Conservation (phyloP, 2,797 vertebrate genomes). For the Linurgus olivaceus region DNA sequence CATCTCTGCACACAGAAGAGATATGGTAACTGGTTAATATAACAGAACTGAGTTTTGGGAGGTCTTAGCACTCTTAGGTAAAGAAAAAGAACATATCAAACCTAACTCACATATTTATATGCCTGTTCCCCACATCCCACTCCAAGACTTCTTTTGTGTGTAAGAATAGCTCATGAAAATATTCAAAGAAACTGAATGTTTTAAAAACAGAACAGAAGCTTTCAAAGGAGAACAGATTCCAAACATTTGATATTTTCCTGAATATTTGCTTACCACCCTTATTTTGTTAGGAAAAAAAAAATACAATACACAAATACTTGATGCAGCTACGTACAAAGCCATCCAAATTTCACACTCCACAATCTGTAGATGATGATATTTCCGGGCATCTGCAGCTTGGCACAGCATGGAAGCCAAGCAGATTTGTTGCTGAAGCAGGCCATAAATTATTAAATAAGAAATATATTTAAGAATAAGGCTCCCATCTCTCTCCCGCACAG, state of each 20-base stretch:
- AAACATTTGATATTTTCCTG: slow-evolving; percentile 60
- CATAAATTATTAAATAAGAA: slow-evolving; percentile 66
- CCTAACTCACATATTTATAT: slow-evolving; percentile 24
- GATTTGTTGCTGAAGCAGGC: slow-evolving; percentile 65
- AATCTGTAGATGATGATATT: slow-evolving; percentile 68
- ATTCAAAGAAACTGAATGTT: slow-evolving; percentile 7
- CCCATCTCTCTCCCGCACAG: neutral
- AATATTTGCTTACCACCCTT: slow-evolving; percentile 55
- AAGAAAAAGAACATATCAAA: neutral
- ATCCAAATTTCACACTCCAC: slow-evolving; percentile 67
- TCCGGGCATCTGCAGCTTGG: slow-evolving; percentile 64
- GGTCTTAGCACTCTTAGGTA: neutral
- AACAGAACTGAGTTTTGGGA: neutral
- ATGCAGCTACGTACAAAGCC: slow-evolving; percentile 50
- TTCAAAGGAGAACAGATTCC: slow-evolving; percentile 56
- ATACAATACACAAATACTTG: slow-evolving; percentile 61
- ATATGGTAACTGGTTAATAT: neutral
- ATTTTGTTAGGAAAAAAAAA: slow-evolving; percentile 39
- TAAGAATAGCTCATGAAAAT: slow-evolving; percentile 49
- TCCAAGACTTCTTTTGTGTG: slow-evolving; percentile 2
- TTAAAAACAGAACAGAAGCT: slow-evolving; percentile 64
- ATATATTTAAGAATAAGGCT: slow-evolving; percentile 50
- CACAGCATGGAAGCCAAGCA: slow-evolving; percentile 66
- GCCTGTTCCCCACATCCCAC: neutral
- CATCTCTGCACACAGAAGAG: neutral